phyloP scores from a whole-genome alignment of 2,113 vertebrate species.

The Gadus macrocephalus region DNA sequence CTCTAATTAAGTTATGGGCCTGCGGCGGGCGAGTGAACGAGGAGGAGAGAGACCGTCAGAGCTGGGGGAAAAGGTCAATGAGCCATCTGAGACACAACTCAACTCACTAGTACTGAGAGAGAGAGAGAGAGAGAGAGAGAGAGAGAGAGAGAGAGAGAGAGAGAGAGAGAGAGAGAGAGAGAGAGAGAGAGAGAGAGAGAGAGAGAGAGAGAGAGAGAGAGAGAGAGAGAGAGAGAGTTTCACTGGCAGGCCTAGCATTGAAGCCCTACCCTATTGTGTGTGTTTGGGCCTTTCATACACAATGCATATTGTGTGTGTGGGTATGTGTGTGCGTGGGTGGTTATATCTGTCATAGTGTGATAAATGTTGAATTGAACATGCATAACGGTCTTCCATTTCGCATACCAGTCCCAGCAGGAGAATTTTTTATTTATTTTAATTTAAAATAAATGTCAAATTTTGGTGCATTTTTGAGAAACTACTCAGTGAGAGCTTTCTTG shows the following conservation, averaged over 20 bases:
- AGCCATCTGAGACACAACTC: constrained; percentile 41
- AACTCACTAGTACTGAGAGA: constrained; percentile 37
- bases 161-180: constrained; percentile 20
- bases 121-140: neutral
- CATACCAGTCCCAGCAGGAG: too few species aligned
- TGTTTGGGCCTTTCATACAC: neutral
- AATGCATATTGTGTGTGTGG: constrained; percentile 6
- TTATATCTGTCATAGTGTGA: neutral
- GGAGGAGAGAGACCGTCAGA: constrained; percentile 12
- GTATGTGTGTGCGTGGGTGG: neutral
- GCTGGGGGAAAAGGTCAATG: constrained; percentile 45
- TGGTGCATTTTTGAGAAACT: too few species aligned
- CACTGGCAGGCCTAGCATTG: constrained; percentile 8
- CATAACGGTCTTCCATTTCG: too few species aligned
- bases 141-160: neutral
- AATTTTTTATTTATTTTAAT: too few species aligned
- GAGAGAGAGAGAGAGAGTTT: constrained; percentile 27
- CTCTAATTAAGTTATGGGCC: constrained; percentile 38
- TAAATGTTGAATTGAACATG: neutral
- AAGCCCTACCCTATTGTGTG: neutral
- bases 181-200: too few species aligned
- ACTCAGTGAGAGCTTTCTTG: too few species aligned
- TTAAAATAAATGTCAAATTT: too few species aligned
- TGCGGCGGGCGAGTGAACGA: neutral
- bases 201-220: too few species aligned